Conservation (phyloP, 2,113 vertebrate genomes). For the Panthera uncia region DNA sequence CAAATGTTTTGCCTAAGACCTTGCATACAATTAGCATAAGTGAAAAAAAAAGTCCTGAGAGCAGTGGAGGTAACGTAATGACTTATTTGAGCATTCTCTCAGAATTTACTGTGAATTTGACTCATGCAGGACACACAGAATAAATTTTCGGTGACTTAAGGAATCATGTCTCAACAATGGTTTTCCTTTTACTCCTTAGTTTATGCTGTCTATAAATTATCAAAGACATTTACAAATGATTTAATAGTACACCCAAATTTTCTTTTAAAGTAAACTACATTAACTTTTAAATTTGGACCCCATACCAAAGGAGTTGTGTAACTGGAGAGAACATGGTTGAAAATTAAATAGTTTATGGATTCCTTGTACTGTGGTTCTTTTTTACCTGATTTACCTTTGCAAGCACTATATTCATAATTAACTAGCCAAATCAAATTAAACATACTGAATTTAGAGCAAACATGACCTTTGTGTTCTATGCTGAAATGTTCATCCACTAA, state of each 20-base stretch:
- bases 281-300: slow-evolving; percentile 11
- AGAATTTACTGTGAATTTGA: slow-evolving; percentile 29
- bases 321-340: not conserved
- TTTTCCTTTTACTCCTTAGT: not conserved
- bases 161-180: not conserved
- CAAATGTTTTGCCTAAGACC: not conserved
- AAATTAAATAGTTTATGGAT: not conserved
- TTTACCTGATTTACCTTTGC: not conserved
- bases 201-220: not conserved
- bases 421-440: slow-evolving; percentile 14
- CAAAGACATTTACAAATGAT: not conserved
- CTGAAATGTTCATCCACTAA: not conserved
- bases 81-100: not conserved
- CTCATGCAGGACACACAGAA: not conserved
- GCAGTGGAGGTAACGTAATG: not conserved
- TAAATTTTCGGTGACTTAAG: not conserved
- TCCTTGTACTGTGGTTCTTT: not conserved
- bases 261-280: not conserved
- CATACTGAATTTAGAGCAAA: not conserved
- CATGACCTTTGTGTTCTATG: not conserved
- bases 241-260: not conserved
- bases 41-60: not conserved
- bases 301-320: not conserved
- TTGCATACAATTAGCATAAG: not conserved
- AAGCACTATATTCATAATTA: slow-evolving; percentile 15